Percentiles rank a stretch among this genome's conserved stretches.
phyloP scores from a whole-genome alignment of 2,113 vertebrate genomes.

The Carassius carassius region DNA sequence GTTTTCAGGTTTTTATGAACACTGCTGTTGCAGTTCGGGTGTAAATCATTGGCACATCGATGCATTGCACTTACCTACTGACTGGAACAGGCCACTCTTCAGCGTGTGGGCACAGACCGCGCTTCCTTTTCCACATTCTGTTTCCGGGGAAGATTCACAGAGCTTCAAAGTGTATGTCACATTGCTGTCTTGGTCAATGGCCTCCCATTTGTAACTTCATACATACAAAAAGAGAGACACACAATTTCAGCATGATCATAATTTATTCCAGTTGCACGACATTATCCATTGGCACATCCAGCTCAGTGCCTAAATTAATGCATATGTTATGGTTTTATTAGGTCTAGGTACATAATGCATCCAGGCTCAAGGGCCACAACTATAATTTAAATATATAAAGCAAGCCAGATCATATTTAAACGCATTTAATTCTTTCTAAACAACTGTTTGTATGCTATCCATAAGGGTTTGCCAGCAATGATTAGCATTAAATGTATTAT shows the following conservation, averaged over 20 bases:
- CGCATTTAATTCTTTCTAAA: background rate
- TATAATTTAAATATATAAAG: background rate
- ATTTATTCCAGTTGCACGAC: background rate
- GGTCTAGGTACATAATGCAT: background rate
- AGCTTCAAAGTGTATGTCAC: constrained; percentile 83
- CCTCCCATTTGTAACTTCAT: constrained; percentile 87
- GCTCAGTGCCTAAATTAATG: background rate
- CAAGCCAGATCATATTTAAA: background rate
- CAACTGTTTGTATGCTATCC: background rate
- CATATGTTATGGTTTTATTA: background rate
- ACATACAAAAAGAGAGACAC: background rate
- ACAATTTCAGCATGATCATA: background rate
- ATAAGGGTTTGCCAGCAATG: background rate
- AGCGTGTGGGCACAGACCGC: constrained; percentile 79
- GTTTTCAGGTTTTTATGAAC: background rate
- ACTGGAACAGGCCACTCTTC: constrained; percentile 27
- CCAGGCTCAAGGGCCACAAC: background rate
- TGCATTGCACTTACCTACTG: constrained; percentile 83
- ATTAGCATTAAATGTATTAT: background rate
- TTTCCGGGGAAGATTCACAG: constrained; percentile 70
- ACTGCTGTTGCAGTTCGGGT: background rate
- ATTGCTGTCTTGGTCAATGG: constrained; percentile 79
- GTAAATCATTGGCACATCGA: background rate
- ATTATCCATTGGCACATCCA: background rate
- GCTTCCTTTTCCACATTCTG: constrained; percentile 69